A percentile compares a stretch with the other conserved stretches of the same genome.
These are phyloP conservation scores for Rhingia campestris DNA, from an alignment of 2,888 invertebrate genomes.

Conservation along the genomic window DNA sequence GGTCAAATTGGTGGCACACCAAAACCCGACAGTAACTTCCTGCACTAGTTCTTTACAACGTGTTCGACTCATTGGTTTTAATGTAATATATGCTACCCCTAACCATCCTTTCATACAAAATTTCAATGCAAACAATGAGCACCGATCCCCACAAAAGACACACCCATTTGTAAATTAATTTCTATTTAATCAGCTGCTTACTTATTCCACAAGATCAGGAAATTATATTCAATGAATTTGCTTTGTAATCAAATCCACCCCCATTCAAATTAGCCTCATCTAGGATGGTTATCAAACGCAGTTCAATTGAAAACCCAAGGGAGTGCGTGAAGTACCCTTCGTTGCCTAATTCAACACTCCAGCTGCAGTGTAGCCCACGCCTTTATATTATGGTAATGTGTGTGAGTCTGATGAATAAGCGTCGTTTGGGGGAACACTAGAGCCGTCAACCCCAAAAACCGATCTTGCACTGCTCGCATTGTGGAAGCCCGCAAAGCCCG, in stretches of 20 bases:
- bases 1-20: too few species aligned
- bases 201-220: conserved; percentile 22
- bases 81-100: too few species aligned
- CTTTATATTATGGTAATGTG: conserved; percentile 42
- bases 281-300: conserved; percentile 14
- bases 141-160: neutral
- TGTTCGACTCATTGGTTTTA: too few species aligned
- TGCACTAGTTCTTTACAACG: too few species aligned
- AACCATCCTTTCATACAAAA: too few species aligned
- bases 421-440: conserved; percentile 38
- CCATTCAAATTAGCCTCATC: conserved; percentile 52
- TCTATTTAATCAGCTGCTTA: conserved; percentile 58
- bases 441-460: conserved; percentile 50
- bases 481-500: conserved; percentile 25
- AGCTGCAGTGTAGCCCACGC: conserved; percentile 20
- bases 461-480: conserved; percentile 12
- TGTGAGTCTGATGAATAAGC: conserved; percentile 22
- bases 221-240: conserved; percentile 19
- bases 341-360: conserved; percentile 47
- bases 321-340: conserved; percentile 47
- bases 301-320: conserved; percentile 17
- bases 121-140: too few species aligned
- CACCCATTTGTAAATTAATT: neutral
- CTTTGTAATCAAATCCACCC: conserved; percentile 58
- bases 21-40: too few species aligned